A percentile compares a stretch with the other conserved stretches of the same genome.
phyloP scores from a whole-genome alignment of 2,797 vertebrate species.

The Enteromius anoplus region DNA sequence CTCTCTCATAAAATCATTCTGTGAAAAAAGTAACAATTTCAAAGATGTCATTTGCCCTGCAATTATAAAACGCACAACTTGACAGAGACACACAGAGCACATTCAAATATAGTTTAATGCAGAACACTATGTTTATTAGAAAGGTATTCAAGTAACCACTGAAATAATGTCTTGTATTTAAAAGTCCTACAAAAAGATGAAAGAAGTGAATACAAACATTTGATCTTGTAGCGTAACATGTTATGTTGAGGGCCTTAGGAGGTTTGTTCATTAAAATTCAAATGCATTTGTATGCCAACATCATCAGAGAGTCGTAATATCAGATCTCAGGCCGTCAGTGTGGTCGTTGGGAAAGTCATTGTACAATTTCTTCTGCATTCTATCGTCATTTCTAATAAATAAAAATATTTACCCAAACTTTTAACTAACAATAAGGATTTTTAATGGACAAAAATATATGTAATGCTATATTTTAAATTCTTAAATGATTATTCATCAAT shows the following conservation, averaged over 20 bases:
- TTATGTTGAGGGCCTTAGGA: background rate
- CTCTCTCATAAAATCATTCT: background rate
- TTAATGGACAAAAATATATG: constrained; percentile 62
- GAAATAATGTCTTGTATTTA: constrained; percentile 64
- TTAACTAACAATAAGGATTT: constrained; percentile 63
- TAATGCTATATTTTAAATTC: constrained; percentile 55
- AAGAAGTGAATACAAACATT: constrained; percentile 41
- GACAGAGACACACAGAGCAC: constrained; percentile 30
- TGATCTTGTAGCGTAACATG: background rate
- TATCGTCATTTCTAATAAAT: constrained; percentile 67
- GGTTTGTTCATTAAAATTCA: background rate
- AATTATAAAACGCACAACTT: background rate
- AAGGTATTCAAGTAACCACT: constrained; percentile 70
- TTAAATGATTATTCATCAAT: constrained; percentile 59
- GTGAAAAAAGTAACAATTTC: background rate
- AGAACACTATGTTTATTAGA: constrained; percentile 83
- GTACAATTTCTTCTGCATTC: constrained; percentile 66
- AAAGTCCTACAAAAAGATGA: constrained; percentile 68
- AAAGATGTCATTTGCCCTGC: background rate
- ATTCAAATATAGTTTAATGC: constrained; percentile 66
- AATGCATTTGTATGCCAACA: constrained; percentile 17
- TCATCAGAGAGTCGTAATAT: constrained; percentile 54
- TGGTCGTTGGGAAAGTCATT: constrained; percentile 50
- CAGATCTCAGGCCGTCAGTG: constrained; percentile 36
- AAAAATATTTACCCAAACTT: constrained; percentile 67